These are phyloP conservation scores for Cryptocephalus moraei DNA, from an alignment of 2,888 invertebrate genomes.

Conservation along the genomic window DNA sequence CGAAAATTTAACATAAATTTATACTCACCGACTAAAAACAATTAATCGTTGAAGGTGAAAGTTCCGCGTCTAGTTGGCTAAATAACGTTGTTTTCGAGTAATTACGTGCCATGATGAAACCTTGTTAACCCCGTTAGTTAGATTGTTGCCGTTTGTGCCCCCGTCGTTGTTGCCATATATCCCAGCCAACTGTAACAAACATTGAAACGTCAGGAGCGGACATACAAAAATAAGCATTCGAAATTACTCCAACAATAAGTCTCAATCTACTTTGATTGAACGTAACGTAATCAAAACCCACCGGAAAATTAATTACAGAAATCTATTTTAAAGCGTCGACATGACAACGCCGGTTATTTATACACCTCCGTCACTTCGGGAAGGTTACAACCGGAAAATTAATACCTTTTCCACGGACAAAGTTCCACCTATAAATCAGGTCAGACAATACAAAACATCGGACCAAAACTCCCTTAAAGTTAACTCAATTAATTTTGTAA, in stretches of 20 bases:
- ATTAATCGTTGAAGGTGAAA: neutral
- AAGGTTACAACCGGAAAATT: constrained; percentile 3
- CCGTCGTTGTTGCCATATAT: neutral
- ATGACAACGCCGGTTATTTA: neutral
- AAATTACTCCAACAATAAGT: no score
- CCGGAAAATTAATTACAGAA: no score
- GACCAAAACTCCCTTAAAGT: constrained; percentile 7
- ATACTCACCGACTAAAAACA: neutral
- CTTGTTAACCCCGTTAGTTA: constrained; percentile 1
- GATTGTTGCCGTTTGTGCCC: constrained; percentile 1
- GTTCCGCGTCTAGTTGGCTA: constrained; percentile 2
- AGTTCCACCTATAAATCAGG: constrained; percentile 11
- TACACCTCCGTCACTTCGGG: neutral
- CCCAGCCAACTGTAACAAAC: no score
- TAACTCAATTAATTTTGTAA: constrained; percentile 7
- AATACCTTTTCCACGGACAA: constrained; percentile 5
- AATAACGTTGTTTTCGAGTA: constrained; percentile 4
- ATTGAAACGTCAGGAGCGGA: no score
- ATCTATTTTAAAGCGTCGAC: no score
- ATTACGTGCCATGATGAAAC: constrained; percentile 6
- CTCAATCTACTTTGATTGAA: no score
- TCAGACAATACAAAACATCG: constrained; percentile 11
- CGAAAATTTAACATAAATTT: neutral
- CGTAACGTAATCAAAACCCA: no score
- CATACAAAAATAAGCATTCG: no score